Base-by-base conservation (phyloP, 2,888 invertebrate species). In the Heteropelma amictum region DNA sequence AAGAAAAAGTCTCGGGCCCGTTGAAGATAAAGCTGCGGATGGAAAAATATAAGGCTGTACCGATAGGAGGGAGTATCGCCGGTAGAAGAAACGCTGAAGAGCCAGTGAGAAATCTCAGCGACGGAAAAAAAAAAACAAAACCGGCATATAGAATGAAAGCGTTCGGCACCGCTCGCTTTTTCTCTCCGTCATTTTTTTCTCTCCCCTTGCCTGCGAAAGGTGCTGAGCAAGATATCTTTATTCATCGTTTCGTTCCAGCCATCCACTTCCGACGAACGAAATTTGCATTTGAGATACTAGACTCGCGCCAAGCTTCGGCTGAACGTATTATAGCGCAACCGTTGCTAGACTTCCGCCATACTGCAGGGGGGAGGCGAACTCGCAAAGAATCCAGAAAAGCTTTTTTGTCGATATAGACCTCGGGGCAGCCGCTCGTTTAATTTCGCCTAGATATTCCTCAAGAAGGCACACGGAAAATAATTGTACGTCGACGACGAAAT, bases 251-350 rank as follows among this genome's bases (percentile, higher is more conserved):
- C 76, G 76, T 77, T 79, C 70, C 77, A 80, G 72, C 60, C 68
- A 76, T 74, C 77, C 72, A 77, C 72, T 68, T 58, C 47, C 60
- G 54, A 76, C 69, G 77, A 72, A 76, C 51, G 74, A 77, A 78
- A 83, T 82, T 79, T 79, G 77, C 79, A 70, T 77, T 68, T 60
- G 63, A 77, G 74, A 78, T 77, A 78, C 76, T 72, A 68, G 76
- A 72, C 45, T 58, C 64, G 19, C 21, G n/a, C 61, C 61, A 45
- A 23, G 58, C 38, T 30, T 23, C 61, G 71, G 42, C 38, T 53
- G 67, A 63, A 63, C 51, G 72, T 72, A 71, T 76, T 64, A 76
- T 58, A 60, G 67, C 42, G 67, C 51, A 56, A 38, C 61, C 61
- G 58, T 64, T 38, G 38, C 63, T 49, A 72, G 72, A 72, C 68